Percentiles rank a stretch among this genome's conserved stretches.
Evolutionary conservation across 1,140 invertebrate genomes (phyloP).

Genomic region (Ceratina japonica): DNA sequence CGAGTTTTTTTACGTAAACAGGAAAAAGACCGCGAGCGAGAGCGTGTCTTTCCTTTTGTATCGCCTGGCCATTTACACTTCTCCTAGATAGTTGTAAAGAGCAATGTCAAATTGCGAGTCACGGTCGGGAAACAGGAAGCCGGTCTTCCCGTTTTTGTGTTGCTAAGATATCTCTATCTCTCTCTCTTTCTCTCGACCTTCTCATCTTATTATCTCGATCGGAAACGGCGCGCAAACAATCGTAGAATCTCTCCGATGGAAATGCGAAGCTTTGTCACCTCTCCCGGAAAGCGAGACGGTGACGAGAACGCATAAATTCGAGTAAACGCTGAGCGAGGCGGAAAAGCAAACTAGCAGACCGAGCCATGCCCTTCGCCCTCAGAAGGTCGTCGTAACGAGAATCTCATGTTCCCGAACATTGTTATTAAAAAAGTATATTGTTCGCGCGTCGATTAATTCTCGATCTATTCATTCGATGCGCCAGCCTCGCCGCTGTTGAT

Average conservation of each 20-base stretch:
- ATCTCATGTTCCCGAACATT: too few species aligned
- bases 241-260: slow-evolving; percentile 15
- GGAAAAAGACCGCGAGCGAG: too few species aligned
- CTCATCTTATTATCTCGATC: slow-evolving; percentile 22
- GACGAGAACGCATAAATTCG: slow-evolving; percentile 15
- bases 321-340: background rate
- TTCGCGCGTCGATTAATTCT: too few species aligned
- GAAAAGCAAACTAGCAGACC: too few species aligned
- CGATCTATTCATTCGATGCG: too few species aligned
- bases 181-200: background rate
- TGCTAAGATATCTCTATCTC: background rate
- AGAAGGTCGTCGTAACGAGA: too few species aligned
- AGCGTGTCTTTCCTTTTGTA: too few species aligned
- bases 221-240: slow-evolving; percentile 4
- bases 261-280: slow-evolving; percentile 3
- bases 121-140: slow-evolving; percentile 25
- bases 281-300: background rate
- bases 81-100: background rate
- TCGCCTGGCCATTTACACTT: background rate
- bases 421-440: too few species aligned
- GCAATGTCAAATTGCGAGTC: slow-evolving; percentile 5
- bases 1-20: too few species aligned
- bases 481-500: too few species aligned
- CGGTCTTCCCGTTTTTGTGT: slow-evolving; percentile 13
- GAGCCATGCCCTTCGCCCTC: too few species aligned